Evolutionary conservation across 2,113 vertebrate genomes (phyloP).

Genomic region (Aspiorhynchus laticeps): DNA sequence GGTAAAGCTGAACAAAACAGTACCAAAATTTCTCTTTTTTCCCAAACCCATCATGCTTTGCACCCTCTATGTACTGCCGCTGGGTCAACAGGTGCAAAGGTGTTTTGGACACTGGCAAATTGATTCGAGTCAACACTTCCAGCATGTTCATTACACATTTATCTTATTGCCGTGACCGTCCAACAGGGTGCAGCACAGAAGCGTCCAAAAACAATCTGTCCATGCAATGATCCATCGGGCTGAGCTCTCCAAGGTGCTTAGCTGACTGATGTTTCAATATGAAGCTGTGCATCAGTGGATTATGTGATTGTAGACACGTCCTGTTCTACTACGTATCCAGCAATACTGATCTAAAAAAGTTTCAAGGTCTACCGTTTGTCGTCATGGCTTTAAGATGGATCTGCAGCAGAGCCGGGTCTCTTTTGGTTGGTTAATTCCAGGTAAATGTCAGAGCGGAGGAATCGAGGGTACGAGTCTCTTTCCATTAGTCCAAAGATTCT

Average conservation of each 20-base stretch:
- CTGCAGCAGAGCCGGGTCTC: constrained; percentile 67
- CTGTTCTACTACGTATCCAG: constrained; percentile 7
- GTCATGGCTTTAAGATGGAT: constrained; percentile 41
- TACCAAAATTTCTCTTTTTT: constrained; percentile 40
- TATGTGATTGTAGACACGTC: constrained; percentile 25
- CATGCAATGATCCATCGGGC: background rate
- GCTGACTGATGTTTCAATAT: constrained; percentile 19
- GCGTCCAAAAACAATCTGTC: background rate
- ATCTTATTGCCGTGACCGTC: constrained; percentile 28
- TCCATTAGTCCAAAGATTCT: constrained; percentile 93
- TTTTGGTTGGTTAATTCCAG: constrained; percentile 84
- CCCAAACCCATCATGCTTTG: constrained; percentile 27
- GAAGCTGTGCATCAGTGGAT: constrained; percentile 18
- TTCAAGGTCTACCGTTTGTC: background rate
- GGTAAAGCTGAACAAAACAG: constrained; percentile 29
- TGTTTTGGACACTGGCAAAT: background rate
- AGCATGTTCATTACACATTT: background rate
- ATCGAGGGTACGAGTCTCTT: constrained; percentile 92
- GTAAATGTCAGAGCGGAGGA: constrained; percentile 89
- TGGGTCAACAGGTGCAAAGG: background rate
- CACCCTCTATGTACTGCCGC: background rate
- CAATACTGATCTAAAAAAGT: constrained; percentile 1
- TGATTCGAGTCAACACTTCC: background rate
- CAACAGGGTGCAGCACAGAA: constrained; percentile 52
- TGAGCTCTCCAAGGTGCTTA: constrained; percentile 29